Conservation (phyloP, 2,797 vertebrate genomes). For the Todus mexicanus region DNA sequence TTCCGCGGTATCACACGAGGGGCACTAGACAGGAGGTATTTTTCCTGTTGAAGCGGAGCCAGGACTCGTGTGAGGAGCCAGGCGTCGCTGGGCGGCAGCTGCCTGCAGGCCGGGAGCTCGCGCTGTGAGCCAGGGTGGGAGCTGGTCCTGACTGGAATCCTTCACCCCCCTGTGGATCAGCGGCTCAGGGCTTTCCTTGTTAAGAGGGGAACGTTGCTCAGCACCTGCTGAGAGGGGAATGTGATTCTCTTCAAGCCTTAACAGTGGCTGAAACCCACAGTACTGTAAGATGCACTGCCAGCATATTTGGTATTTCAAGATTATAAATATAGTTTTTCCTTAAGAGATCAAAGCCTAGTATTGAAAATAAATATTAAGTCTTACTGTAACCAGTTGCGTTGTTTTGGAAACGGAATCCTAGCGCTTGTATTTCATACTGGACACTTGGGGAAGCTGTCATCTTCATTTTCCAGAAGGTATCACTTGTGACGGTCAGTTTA, state of each 20-base stretch:
- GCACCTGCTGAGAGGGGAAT: slow-evolving; percentile 24
- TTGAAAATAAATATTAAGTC: neutral
- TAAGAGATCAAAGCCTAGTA: slow-evolving; percentile 38
- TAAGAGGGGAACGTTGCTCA: neutral
- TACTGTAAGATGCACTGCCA: slow-evolving; percentile 66
- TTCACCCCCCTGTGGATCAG: neutral
- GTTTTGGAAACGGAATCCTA: slow-evolving; percentile 2
- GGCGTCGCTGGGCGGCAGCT: neutral
- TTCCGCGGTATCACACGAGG: rapidly evolving
- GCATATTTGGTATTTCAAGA: slow-evolving; percentile 57
- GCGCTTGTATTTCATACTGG: neutral
- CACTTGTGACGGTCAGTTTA: neutral
- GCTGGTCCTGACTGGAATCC: neutral
- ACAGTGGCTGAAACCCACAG: slow-evolving; percentile 51
- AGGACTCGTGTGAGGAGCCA: neutral
- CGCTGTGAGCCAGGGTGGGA: neutral
- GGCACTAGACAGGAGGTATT: neutral
- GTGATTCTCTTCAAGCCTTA: slow-evolving; percentile 60
- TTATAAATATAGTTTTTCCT: slow-evolving; percentile 37
- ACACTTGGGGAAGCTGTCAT: neutral
- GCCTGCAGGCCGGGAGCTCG: neutral
- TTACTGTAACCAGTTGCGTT: slow-evolving; percentile 3
- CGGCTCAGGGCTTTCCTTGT: slow-evolving; percentile 1
- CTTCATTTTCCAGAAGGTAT: neutral
- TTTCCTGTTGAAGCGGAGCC: neutral